Evolutionary conservation across 2,888 invertebrate species (phyloP), one percentile per base, ranked within the genome.

Genomic region (Tetanocera ferruginea): DNA sequence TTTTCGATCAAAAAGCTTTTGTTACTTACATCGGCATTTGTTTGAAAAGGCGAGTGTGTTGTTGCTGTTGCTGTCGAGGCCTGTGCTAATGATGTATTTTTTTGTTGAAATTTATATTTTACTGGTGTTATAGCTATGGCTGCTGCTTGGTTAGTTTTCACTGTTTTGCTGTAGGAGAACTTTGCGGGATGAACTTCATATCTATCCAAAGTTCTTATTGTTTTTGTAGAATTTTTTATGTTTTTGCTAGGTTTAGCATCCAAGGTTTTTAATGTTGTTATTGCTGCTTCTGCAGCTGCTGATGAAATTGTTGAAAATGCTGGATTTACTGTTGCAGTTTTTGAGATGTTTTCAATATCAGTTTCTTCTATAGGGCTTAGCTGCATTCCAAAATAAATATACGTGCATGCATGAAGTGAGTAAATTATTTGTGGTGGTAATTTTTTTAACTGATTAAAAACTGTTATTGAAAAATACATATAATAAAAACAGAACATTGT

Each of bases 1-100:
- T 69, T 55, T 77, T 76, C 43, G 55, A 19, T 69, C 37, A 55
- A 69, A 57, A 71, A 52, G 67, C 73, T 31, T 23, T 76, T 57
- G 51, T 77, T 83, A 83, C 83, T 83, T 83, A 83, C 83, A 82
- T 83, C 80, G 80, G 79, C 77, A 80, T 55, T 57, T 17, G 49
- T 28, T 14, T 72, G 76, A 28, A 62, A 78, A 11, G 79, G 8
- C 71, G 77, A 28, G 37, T 78, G 66, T 23, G 73, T 25, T 60
- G 71, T 43, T 76, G 71, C 9, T 64, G 57, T 28, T 73, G 75
- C 31, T 75, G 73, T 23, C 75, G 72, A 62, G 79, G 77, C 25
- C 55, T 72, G 34, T 72, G 72, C n/a, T 77, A 77, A 55, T 74
- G 76, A 17, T 37, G 75, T 28, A 64, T 79, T 67, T 70, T 55